phyloP scores from a whole-genome alignment of 2,113 vertebrate species.

The Atlantisia rogersi region DNA sequence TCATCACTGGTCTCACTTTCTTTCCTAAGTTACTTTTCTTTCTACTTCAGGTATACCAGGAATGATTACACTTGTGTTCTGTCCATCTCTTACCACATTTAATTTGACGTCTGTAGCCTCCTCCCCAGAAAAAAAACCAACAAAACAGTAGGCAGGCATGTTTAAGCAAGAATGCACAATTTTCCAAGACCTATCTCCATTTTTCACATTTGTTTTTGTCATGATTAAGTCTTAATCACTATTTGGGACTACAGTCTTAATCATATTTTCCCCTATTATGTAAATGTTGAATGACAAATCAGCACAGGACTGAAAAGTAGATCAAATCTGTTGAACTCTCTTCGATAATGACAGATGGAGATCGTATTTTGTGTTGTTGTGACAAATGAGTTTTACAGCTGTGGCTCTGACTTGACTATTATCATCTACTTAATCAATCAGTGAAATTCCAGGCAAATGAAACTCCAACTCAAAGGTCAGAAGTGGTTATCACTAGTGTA shows the following conservation, averaged over 20 bases:
- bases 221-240: not conserved
- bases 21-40: not conserved
- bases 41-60: not conserved
- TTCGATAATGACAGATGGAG: not conserved
- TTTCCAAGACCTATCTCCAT: not conserved
- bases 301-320: not conserved
- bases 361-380: not conserved
- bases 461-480: slow-evolving; percentile 12
- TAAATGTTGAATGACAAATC: not conserved
- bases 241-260: not conserved
- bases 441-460: slow-evolving; percentile 1
- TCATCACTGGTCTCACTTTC: not conserved
- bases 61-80: not conserved
- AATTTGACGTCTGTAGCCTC: not conserved
- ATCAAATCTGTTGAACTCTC: not conserved
- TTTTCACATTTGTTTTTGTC: not conserved
- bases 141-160: not conserved
- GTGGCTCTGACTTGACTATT: not conserved
- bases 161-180: not conserved
- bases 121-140: not conserved
- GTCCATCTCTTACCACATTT: not conserved
- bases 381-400: not conserved
- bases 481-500: not conserved
- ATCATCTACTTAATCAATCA: not conserved
- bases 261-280: not conserved